phyloP scores from a whole-genome alignment of 2,797 vertebrate species.

The Hypotaenidia philippensis region DNA sequence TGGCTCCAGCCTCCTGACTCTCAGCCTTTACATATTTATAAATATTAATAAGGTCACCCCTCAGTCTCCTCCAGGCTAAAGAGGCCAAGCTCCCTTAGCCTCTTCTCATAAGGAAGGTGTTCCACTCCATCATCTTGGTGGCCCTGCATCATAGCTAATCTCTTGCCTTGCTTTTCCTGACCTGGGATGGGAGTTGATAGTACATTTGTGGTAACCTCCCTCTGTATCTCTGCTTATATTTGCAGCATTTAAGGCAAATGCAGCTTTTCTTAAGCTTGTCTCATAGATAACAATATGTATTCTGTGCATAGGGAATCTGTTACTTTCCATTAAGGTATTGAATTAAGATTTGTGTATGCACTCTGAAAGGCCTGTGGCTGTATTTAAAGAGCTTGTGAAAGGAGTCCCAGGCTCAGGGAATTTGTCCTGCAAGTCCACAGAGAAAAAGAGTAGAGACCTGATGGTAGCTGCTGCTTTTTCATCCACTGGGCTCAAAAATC shows the following conservation, averaged over 20 bases:
- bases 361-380: not conserved
- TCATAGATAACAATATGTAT: not conserved
- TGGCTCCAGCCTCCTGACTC: too few species aligned
- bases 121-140: too few species aligned
- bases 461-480: not conserved
- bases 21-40: too few species aligned
- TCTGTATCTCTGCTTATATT: not conserved
- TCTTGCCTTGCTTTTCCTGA: not conserved
- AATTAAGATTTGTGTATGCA: fast-evolving
- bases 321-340: not conserved
- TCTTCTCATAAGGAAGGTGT: too few species aligned
- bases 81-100: too few species aligned
- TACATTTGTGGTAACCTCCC: not conserved
- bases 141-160: too few species aligned
- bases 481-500: not conserved
- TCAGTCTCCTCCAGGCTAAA: too few species aligned
- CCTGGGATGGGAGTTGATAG: not conserved
- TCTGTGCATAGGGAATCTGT: not conserved
- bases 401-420: not conserved
- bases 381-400: fast-evolving
- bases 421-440: not conserved
- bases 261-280: not conserved
- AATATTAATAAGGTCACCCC: too few species aligned
- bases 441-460: too few species aligned
- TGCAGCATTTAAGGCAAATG: not conserved